These are phyloP conservation scores for Alces alces DNA, from an alignment of 2,113 vertebrate genomes.

Conservation along the genomic window DNA sequence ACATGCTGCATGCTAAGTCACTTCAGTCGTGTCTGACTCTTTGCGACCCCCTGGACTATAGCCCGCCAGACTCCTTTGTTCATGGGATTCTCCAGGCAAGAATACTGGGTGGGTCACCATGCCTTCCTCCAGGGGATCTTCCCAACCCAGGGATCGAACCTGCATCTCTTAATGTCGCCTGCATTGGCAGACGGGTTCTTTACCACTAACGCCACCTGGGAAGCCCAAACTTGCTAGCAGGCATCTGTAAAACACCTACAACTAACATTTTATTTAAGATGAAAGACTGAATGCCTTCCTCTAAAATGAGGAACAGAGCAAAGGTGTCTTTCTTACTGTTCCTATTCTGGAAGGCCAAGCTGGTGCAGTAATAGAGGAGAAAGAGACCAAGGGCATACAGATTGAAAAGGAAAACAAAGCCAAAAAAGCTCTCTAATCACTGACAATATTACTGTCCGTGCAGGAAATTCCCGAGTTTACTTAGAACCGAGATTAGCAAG, in stretches of 20 bases:
- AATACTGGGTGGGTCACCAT: neutral
- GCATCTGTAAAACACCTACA: no score
- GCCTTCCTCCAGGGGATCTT: neutral
- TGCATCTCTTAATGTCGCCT: neutral
- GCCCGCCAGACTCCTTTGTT: neutral
- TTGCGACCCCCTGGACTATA: neutral
- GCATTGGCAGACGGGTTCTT: neutral
- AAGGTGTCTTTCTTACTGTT: fast-evolving
- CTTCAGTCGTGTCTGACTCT: neutral
- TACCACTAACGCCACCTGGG: neutral
- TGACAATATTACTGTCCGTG: fast-evolving
- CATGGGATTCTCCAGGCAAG: neutral
- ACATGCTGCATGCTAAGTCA: fast-evolving
- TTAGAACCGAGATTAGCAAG: neutral
- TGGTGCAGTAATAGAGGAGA: neutral
- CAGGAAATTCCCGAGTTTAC: neutral
- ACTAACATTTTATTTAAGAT: neutral
- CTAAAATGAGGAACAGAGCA: neutral
- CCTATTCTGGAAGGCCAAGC: neutral
- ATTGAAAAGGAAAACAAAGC: no score
- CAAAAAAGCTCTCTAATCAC: neutral
- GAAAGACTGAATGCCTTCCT: neutral
- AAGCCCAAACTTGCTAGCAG: neutral
- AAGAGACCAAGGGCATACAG: neutral
- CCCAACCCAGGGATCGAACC: neutral